Evolutionary conservation across 2,888 invertebrate genomes (phyloP), one percentile per base, ranked within the genome.

Genomic region (Acronicta leporina): DNA sequence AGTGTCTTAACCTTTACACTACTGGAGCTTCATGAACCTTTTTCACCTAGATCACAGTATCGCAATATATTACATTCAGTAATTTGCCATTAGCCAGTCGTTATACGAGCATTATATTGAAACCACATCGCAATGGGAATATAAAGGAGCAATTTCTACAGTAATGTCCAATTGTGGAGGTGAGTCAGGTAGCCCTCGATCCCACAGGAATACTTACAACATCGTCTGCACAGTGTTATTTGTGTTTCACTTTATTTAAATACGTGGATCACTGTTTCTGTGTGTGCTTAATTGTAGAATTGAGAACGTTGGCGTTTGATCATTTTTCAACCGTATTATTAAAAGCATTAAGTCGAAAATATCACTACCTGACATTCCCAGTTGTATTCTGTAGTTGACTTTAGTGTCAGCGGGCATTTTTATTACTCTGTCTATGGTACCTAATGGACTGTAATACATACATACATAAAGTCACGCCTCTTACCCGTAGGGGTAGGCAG

Each of bases 151-250:
- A 47, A 70, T 80, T 77, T 66, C 67, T 55, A 67, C 69, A 41
- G 48, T 80, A 79, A 80, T 77, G 77, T 79, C 70, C 80, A 72
- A 80, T 80, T 78, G 70, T 73, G 62, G 46, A 79, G 73, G 68
- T 73, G 59, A 71, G 78, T 77, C 77, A 78, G 79, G 75, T 77
- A 75, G 57, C 58, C 49, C 40, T 47, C 50, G 56, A 75, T 70
- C 75, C 71, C 73, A 0, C 15, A 16, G 63, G 78, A 73, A 75
- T 79, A 75, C 65, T 78, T 73, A 73, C 62, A 67, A 48, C 55
- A 63, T 72, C 47, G 69, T 55, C 72, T 67, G 20, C 33, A 35
- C 48, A 41, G 57, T 52, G 56, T 68, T 76, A 65, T 66, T 73
- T 71, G 64, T 67, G 58, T 66, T 68, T 68, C 56, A 63, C 45